Base-by-base conservation (phyloP, 1,140 invertebrate genomes). In the Holcopasites calliopsidis region DNA sequence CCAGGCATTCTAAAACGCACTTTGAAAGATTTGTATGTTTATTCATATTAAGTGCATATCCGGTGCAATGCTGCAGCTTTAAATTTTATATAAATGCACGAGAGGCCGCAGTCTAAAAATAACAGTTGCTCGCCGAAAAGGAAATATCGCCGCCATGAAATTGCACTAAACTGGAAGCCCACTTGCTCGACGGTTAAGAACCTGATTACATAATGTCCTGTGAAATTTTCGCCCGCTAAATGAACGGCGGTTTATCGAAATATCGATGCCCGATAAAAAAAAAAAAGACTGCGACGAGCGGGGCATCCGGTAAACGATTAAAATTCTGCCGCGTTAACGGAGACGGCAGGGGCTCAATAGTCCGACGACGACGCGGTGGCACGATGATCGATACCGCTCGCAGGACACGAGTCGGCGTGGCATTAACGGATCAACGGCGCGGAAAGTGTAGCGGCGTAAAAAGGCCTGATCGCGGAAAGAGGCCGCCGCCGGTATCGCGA, bases 371-470 rank as follows among this genome's bases (percentile, higher is more conserved):
- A 38, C 35, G 35, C 10, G 10, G 7, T 18, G 62, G 35, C 11
- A 38, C 23, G 23, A 49, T 73, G 71, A 73, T 73, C 61, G 38
- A 73, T 73, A 73, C 55, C 71, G 61, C 10, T 54, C 33, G 28
- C 13, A 65, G 38, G 55, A 42, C 52, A 54, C 31, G 38, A n/a
- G 28, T 11, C 31, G 38, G n/a, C 60, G 33, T 47, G 49, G 26
- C 60, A 73, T 73, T 73, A 73, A 73, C 71, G 61, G 38, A 65
- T 73, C 65, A 73, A 73, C 71, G 65, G 38, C 28, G 61, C 21
- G 61, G 49, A 73, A 65, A 73, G 61, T 65, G 71, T 73, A 65
- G 61, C 60, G 71, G 60, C 55, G 71, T 54, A 73, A 65, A 73
- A 73, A 31, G 35, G n/a, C n/a, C 60, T 55, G 71, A 73, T 65